Evolutionary conservation across 2,888 invertebrate species (phyloP), one percentile per base, ranked within the genome.

Genomic region (Kryphioiulus occultus): DNA sequence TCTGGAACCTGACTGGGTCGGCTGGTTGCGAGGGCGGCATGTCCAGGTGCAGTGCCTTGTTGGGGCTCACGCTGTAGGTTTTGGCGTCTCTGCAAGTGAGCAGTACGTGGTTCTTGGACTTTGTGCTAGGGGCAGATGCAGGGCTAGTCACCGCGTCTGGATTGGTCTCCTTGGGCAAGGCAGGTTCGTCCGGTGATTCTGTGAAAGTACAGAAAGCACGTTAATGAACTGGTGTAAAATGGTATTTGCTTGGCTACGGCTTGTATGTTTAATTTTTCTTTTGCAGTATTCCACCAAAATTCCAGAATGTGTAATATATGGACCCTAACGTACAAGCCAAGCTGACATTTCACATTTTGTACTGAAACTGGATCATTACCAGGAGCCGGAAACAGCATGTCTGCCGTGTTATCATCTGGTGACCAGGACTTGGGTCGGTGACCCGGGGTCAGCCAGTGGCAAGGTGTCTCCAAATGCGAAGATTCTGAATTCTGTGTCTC

Each of bases 61-160:
- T 97, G 90, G 96, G 97, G 85, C 97, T 97, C 42, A 97, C 97
- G 92, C 96, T 96, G 92, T 97, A 97, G 90, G 95, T 95, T 90
- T 95, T 94, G 59, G 97, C 97, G 92, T 96, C 96, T 90, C 95
- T 95, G 91, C 96, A 96, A 0, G 96, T 96, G 94, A 96, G 95
- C 89, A 96, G 93, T 91, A 96, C 95, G 92, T 96, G 89, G 32
- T 88, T 88, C n/a, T 86, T 53, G 22, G 85, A 78, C 42, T 53
- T 86, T n/a, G 42, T 12, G 83, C 26, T 89, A 82, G 83, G 88
- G 22, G 19, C 39, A 19, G 19, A 3, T 30, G 26, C 68, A 26
- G 68, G 68, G 12, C 26, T 68, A 12, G 68, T 68, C 68, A 68
- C 26, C 12, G 68, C 68, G n/a, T 68, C 68, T 15, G 68, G 68